A percentile compares a stretch with the other conserved stretches of the same genome.
Conservation (phyloP, 2,888 invertebrate genomes). For the Platycheirus albimanus region DNA sequence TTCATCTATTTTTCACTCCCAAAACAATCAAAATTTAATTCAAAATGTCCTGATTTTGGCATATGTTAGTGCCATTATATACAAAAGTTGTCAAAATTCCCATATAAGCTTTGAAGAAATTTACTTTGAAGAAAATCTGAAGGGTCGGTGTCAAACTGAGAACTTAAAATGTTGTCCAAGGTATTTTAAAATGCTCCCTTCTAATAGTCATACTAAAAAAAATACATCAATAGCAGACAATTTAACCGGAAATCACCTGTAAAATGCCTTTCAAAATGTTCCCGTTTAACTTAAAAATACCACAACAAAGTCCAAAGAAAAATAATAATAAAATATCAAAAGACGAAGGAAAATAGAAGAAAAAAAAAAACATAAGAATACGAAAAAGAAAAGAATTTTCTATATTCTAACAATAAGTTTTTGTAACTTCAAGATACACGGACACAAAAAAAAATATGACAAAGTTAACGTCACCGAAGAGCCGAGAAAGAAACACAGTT, state of each 20-base stretch:
- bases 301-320: constrained; percentile 21
- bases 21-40: too few species aligned
- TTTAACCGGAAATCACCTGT: constrained; percentile 72
- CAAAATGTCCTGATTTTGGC: too few species aligned
- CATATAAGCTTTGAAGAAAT: too few species aligned
- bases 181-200: neutral
- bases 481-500: constrained; percentile 19
- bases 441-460: constrained; percentile 13
- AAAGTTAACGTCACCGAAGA: constrained; percentile 16
- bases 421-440: constrained; percentile 16
- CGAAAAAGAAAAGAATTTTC: constrained; percentile 20
- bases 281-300: constrained; percentile 34
- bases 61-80: too few species aligned
- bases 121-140: neutral
- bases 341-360: constrained; percentile 1
- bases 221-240: constrained; percentile 61
- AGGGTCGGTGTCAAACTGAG: neutral
- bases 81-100: too few species aligned
- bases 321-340: constrained; percentile 4
- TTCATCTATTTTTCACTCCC: too few species aligned
- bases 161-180: neutral
- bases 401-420: constrained; percentile 10
- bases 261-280: constrained; percentile 63
- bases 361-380: neutral
- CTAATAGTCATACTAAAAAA: neutral